These are phyloP conservation scores for Zeuzera pyrina DNA, from an alignment of 2,888 invertebrate species.

Conservation along the genomic window DNA sequence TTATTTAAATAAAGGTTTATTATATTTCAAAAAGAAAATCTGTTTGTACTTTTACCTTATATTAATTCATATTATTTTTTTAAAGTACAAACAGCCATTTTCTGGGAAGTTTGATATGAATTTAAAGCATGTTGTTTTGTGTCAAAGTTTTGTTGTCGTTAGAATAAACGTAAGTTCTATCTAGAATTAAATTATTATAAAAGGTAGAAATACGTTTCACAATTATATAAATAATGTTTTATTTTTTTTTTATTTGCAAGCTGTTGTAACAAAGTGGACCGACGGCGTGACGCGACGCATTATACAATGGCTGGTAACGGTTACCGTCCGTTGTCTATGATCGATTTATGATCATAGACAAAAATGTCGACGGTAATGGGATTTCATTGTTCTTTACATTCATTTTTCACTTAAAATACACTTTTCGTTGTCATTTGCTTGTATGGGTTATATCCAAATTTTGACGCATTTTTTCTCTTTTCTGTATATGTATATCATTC, in stretches of 20 bases:
- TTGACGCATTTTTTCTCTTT: too few relatives aligned
- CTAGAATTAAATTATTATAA: neutral
- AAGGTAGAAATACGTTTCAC: neutral
- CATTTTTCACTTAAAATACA: too few relatives aligned
- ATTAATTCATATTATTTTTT: conserved; percentile 4
- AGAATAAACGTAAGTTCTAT: neutral
- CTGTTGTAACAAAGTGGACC: conserved; percentile 50
- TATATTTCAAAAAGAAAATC: neutral
- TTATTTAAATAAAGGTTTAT: neutral
- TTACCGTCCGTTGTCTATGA: conserved; percentile 50
- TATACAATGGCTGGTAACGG: conserved; percentile 53
- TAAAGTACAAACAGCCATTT: conserved; percentile 22
- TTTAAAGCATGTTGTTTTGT: conserved; percentile 18
- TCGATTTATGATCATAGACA: conserved; percentile 44
- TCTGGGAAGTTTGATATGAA: conserved; percentile 9
- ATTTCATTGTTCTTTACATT: conserved; percentile 15
- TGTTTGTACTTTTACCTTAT: conserved; percentile 4
- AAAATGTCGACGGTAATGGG: conserved; percentile 38
- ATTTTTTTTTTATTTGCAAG: conserved; percentile 51
- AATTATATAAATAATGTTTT: neutral
- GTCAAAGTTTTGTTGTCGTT: neutral
- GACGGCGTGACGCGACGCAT: conserved; percentile 47
- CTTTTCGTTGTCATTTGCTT: too few relatives aligned
- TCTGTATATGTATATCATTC: too few relatives aligned
- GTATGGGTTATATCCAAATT: too few relatives aligned